phyloP scores from a whole-genome alignment of 2,888 invertebrate genomes.

The Polia nebulosa region DNA sequence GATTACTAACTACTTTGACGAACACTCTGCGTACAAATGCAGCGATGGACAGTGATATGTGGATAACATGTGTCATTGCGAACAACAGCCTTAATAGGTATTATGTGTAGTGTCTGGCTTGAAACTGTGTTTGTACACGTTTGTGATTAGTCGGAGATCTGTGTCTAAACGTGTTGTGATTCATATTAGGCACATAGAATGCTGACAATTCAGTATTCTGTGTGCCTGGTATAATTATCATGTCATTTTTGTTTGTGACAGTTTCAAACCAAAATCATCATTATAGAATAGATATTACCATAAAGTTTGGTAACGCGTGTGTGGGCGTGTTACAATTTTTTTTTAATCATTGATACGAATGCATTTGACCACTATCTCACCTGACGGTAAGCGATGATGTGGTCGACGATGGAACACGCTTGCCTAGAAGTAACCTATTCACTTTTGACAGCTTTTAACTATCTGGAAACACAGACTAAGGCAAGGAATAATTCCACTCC shows the following conservation, averaged over 20 bases:
- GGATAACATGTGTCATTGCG: constrained; percentile 65
- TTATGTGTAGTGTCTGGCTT: constrained; percentile 61
- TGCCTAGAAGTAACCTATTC: too few relatives aligned
- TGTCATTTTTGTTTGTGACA: constrained; percentile 11
- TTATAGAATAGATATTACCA: neutral
- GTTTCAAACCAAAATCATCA: neutral
- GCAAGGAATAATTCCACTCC: too few relatives aligned
- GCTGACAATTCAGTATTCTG: constrained; percentile 37
- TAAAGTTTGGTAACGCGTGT: too few relatives aligned
- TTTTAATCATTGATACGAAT: too few relatives aligned
- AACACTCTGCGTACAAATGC: constrained; percentile 54
- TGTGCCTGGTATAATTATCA: constrained; percentile 3
- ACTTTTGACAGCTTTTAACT: too few relatives aligned
- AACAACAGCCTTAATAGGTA: constrained; percentile 65
- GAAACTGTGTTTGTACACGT: constrained; percentile 57
- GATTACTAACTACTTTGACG: constrained; percentile 64
- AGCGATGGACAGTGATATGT: constrained; percentile 62
- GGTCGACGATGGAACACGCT: too few relatives aligned
- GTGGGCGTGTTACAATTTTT: too few relatives aligned
- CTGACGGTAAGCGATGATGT: too few relatives aligned
- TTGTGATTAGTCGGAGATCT: constrained; percentile 62
- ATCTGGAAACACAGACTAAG: too few relatives aligned
- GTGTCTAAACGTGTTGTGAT: constrained; percentile 50
- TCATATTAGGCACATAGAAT: constrained; percentile 59
- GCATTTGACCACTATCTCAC: too few relatives aligned